phyloP scores from a whole-genome alignment of 2,888 invertebrate genomes.

The Trissolcus japonicus region DNA sequence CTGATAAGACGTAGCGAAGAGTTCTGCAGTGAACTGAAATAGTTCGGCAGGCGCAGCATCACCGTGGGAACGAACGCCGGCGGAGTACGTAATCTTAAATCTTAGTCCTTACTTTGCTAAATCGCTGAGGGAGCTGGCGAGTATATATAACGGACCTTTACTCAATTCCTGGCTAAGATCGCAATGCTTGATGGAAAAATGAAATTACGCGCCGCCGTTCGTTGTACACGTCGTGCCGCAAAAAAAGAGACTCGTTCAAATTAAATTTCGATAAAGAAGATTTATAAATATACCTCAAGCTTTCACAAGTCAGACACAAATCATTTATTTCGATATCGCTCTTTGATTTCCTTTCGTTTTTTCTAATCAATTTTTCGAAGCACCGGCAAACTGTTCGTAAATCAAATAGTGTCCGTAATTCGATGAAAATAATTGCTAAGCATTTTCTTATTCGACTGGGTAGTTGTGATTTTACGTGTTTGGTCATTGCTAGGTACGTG shows the following conservation, averaged over 20 bases:
- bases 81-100: constrained; percentile 57
- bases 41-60: constrained; percentile 55
- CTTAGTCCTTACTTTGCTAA: constrained; percentile 52
- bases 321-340: constrained; percentile 6
- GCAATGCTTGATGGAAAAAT: constrained; percentile 53
- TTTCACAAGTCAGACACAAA: constrained; percentile 1
- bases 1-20: constrained; percentile 42
- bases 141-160: constrained; percentile 49
- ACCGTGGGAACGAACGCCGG: constrained; percentile 50
- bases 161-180: constrained; percentile 45
- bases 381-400: not conserved
- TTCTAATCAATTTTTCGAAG: too few species aligned
- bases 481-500: too few species aligned
- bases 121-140: constrained; percentile 51
- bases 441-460: not conserved
- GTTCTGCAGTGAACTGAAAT: constrained; percentile 48
- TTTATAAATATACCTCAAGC: constrained; percentile 37
- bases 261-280: constrained; percentile 49
- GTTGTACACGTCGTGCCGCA: constrained; percentile 18
- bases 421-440: not conserved
- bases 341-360: too few species aligned
- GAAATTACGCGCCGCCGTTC: constrained; percentile 40
- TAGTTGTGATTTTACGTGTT: constrained; percentile 1
- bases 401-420: not conserved
- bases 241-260: constrained; percentile 26